Evolutionary conservation across 2,888 invertebrate species (phyloP).

Genomic region (Eupithecia centaureata): DNA sequence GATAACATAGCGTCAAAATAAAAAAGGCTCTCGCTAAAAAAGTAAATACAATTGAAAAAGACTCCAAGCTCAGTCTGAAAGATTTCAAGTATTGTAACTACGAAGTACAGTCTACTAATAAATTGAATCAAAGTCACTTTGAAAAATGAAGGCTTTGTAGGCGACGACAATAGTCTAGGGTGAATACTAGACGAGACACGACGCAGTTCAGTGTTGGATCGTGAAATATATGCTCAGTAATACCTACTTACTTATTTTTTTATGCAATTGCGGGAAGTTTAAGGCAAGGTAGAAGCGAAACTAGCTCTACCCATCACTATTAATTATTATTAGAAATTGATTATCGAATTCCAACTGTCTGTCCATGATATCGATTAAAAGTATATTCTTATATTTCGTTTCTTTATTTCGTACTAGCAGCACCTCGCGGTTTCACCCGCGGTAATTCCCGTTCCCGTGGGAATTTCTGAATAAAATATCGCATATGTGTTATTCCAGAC

Average conservation of each 20-base stretch:
- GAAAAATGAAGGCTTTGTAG: conserved; percentile 62
- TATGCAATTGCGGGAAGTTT: neutral
- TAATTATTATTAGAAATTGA: no score
- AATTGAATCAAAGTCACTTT: conserved; percentile 68
- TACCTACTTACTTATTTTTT: neutral
- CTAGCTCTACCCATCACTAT: no score
- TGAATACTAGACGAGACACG: conserved; percentile 1
- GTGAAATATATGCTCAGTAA: neutral
- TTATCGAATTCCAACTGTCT: no score
- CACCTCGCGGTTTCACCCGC: no score
- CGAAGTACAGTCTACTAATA: conserved; percentile 55
- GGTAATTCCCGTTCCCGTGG: no score
- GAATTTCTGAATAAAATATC: no score
- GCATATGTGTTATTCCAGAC: no score
- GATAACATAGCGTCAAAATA: no score
- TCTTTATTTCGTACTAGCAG: no score
- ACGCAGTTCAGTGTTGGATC: neutral
- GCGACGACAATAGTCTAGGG: conserved; percentile 33
- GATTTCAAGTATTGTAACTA: conserved; percentile 49
- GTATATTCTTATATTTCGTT: no score
- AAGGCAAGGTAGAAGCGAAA: neutral
- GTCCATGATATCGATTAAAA: no score
- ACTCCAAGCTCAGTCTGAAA: conserved; percentile 34
- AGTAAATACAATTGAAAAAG: conserved; percentile 30
- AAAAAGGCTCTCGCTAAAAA: neutral